phyloP scores from a whole-genome alignment of 2,113 vertebrate species.

The Caretta caretta region DNA sequence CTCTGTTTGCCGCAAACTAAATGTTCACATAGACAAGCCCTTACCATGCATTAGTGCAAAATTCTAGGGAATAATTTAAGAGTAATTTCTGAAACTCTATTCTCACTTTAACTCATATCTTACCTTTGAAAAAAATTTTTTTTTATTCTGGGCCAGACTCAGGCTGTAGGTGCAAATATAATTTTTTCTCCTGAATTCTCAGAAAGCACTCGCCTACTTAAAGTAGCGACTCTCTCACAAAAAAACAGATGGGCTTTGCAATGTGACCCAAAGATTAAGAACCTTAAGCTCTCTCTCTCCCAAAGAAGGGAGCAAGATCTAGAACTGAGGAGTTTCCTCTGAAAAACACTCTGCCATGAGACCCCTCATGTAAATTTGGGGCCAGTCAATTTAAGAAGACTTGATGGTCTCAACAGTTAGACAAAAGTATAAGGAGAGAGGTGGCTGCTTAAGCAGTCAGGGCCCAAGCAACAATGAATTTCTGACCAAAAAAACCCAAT shows the following conservation, averaged over 20 bases:
- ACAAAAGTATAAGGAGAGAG: not conserved
- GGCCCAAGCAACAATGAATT: not conserved
- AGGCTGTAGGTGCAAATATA: not conserved
- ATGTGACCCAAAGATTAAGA: not conserved
- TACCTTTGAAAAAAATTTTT: no score
- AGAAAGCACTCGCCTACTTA: not conserved
- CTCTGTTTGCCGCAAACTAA: not conserved
- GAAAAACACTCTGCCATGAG: not conserved
- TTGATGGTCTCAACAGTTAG: not conserved
- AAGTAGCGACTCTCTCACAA: not conserved
- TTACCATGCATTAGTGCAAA: not conserved
- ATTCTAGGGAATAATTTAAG: not conserved
- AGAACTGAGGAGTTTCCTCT: not conserved
- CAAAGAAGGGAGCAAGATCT: not conserved
- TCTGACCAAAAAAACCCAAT: not conserved
- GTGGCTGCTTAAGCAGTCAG: not conserved
- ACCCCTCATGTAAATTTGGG: not conserved
- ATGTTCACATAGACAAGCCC: not conserved
- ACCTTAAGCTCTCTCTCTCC: not conserved
- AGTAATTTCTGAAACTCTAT: not conserved
- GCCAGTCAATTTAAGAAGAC: not conserved
- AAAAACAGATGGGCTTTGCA: not conserved
- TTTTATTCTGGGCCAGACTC: not conserved
- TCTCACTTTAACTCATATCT: not conserved
- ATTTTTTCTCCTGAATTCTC: not conserved